Evolutionary conservation across 2,797 vertebrate genomes (phyloP), one percentile per base, ranked within the genome.

Genomic region (Tinamus major): DNA sequence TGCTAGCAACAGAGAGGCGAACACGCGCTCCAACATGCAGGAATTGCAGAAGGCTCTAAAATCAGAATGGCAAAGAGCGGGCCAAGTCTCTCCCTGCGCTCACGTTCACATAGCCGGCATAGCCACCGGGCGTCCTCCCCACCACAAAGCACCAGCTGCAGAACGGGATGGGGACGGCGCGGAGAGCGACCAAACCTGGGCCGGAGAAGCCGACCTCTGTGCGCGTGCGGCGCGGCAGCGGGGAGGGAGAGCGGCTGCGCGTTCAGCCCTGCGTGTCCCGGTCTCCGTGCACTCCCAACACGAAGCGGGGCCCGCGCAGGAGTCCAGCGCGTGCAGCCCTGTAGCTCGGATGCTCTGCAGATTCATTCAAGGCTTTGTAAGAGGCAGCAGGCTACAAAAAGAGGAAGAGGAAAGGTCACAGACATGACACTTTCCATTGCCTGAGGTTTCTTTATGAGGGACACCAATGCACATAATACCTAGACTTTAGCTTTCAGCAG

Each of bases 1-100:
- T 97, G 96, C 94, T 96, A 96, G 89, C 94, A 96, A 97, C 95
- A 94, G 49, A 92, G 86, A 95, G 70, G 67, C 35, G 42, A 79
- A 75, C 74, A 80, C 93, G 93, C 89, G 93, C 16, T 64, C 79
- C 89, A 82, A 90, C 35, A 44, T 6, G 70, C 72, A 91, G 80
- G 88, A 92, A 72, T 63, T 26, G 2, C 86, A 77, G 81, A 76
- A 55, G 74, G 76, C 39, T 85, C 68, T 61, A 3, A 69, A 94
- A 48, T 77, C 89, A 85, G 72, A 96, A 91, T 12, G 59, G 74
- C 70, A 48, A 58, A 48, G 68, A 90, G 93, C n/a, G 6, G 14
- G 29, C 86, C 90, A 79, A 78, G 55, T 79, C 77, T 87, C 89
- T 94, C 74, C 55, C 82, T 63, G 61, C 24, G 74, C 76, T 90